Percentiles rank a stretch among this genome's conserved stretches.
These are phyloP conservation scores for Hycleus cichorii DNA, from an alignment of 1,140 invertebrate species.

Conservation along the genomic window DNA sequence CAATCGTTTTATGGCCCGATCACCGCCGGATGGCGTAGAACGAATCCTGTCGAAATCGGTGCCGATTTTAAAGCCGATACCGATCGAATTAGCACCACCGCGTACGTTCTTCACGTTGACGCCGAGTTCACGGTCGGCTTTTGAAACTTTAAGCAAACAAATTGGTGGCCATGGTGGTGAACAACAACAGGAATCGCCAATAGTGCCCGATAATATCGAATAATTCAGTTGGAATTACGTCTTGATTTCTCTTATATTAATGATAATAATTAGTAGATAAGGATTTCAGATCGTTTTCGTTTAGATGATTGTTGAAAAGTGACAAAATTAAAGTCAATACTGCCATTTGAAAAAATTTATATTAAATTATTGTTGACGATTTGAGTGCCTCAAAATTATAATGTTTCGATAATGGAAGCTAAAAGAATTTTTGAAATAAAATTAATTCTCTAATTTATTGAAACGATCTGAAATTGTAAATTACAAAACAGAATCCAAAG, in stretches of 20 bases:
- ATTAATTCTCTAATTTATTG: conserved; percentile 12
- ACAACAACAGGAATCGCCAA: conserved; percentile 27
- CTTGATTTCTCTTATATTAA: no score
- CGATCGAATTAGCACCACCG: conserved; percentile 1
- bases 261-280: no score
- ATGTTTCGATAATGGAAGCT: no score
- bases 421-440: conserved; percentile 8
- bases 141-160: conserved; percentile 61
- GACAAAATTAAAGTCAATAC: no score
- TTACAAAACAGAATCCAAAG: no score
- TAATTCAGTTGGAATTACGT: no score
- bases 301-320: no score
- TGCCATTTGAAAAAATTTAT: no score
- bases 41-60: conserved; percentile 61
- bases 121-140: conserved; percentile 70
- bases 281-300: no score
- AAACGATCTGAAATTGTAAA: conserved; percentile 4
- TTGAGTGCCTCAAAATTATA: no score
- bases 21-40: conserved; percentile 81
- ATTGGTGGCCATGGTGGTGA: background rate
- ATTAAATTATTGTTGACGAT: no score
- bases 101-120: conserved; percentile 58
- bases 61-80: conserved; percentile 21
- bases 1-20: conserved; percentile 59
- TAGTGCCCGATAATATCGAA: conserved; percentile 13